Evolutionary conservation across 2,113 vertebrate species (phyloP).

Genomic region (Menura novaehollandiae): DNA sequence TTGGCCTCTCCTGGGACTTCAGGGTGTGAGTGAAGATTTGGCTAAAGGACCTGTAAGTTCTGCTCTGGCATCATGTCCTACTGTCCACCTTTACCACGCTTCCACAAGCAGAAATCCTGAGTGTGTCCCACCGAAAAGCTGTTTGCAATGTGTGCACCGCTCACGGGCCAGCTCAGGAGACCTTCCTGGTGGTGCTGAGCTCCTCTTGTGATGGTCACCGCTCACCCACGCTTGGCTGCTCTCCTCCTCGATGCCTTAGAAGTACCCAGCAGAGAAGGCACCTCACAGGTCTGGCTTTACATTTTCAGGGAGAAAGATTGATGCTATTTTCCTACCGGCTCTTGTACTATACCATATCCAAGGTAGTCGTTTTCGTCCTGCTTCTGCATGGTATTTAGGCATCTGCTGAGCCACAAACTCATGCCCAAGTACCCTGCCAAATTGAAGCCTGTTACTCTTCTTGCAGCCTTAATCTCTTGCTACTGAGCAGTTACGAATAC

Average conservation of each 20-base stretch:
- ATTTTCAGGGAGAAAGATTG: slow-evolving; percentile 27
- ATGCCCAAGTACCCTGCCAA: not conserved
- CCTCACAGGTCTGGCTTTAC: not conserved
- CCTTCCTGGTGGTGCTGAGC: accelerated
- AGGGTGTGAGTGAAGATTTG: not conserved
- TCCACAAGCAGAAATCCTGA: not conserved
- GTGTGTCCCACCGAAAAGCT: not conserved
- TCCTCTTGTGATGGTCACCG: accelerated
- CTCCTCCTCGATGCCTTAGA: slow-evolving; percentile 13
- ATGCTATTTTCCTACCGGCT: slow-evolving; percentile 44
- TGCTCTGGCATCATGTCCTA: accelerated
- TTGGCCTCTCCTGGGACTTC: not conserved
- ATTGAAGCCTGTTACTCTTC: not conserved
- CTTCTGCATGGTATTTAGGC: not conserved
- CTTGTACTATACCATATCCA: not conserved
- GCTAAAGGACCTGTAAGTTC: not conserved
- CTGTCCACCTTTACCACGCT: accelerated
- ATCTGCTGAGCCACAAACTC: not conserved
- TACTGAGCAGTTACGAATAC: not conserved
- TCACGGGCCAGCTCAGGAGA: not conserved
- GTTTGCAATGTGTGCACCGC: accelerated
- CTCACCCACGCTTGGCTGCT: not conserved
- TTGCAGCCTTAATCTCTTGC: slow-evolving; percentile 54
- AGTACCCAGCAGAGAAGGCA: not conserved
- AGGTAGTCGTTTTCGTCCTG: not conserved